Evolutionary conservation across 2,797 vertebrate species (phyloP), one percentile per base, ranked within the genome.

Genomic region (Rhynchotus rufescens): DNA sequence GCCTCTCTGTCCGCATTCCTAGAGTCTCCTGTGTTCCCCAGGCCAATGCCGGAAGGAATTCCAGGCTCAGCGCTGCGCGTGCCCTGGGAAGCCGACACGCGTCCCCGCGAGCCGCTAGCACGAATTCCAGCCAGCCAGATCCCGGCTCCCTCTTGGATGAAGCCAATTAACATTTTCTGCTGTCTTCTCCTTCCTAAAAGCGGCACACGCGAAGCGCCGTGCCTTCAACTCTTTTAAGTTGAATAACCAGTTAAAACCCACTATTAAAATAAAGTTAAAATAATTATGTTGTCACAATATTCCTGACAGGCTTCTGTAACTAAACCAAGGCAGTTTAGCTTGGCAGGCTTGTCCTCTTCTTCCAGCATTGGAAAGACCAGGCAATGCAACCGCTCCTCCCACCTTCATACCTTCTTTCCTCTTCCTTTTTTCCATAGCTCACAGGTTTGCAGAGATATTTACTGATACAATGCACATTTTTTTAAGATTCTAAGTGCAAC

Each of bases 231-330:
- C 52, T 19, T 44, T 38, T 34, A 68, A 83, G 52, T 13, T 79
- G 71, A 95, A 72, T 32, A 87, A 94, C 73, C 57, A 57, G 47
- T 68, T 81, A 79, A 84, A 92, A 73, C 8, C 16, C 60, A 60
- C 75, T 59, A 79, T 81, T 75, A 89, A 85, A 87, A 87, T 21
- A 22, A 80, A 84, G 76, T 62, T 74, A 84, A 85, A 91, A 87
- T 86, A 84, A 84, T 81, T 89, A 74, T 73, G 36, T 73, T 74
- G 59, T 72, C 81, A 49, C 90, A 92, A 83, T 85, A 92, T 72
- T 94, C 83, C 54, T 56, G 69, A 78, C 9, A 4, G 68, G 80
- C 76, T 94, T 20, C 71, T 40, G 84, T 76, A 78, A 81, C 89
- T 56, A 57, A 49, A 8, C n/a, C 11, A 2, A 62, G 82, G 62